Base-by-base conservation (phyloP, 64 coral and sea anemone species). In the Montipora cactus region DNA sequence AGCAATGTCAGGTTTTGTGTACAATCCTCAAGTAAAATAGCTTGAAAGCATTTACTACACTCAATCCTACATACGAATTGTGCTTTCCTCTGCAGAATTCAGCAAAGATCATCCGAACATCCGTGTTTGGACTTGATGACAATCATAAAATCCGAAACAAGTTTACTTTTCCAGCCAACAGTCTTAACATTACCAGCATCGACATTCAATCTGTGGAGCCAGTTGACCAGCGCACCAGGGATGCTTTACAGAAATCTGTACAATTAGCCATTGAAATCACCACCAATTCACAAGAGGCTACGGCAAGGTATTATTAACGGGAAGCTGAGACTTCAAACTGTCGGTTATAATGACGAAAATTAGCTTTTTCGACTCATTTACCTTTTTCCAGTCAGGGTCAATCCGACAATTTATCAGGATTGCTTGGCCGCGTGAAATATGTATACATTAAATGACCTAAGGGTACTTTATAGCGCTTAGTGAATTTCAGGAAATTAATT, bases 191-290 rank as follows among this genome's bases (percentile, higher is more conserved):
- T 18, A 99, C 98, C 2, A 99, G 98, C 59, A 86, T 99, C 76
- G 98, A 99, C 80, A 99, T 99, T 80, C 98, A 99, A 78, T 99
- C 98, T 49, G 98, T 99, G 73, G 98, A 99, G 67, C 98, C 98
- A 73, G 98, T 99, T 2, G 98, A 99, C 44, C 98, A 99, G 69
- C 87, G 98, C 53, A 99, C 98, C 19, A 84, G 98, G 75, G 98
- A 99, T 73, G 95, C 98, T 16, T 83, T 99, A 21, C 95, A 96
- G 85, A 99, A 99, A 88, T 99, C 98, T 11, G 98, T 99, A 12
- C 98, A 99, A 79, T 87, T 99, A 47, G 98, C 98, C 10, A 99
- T 99, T 76, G 98, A 99, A 76, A 99, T 99, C 47, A 99, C 98
- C 23, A 99, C 98, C 52, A 99, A 99, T 80, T 99, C 98, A 46